phyloP scores from a whole-genome alignment of 2,797 vertebrate genomes.

The Sandelia bainsii region DNA sequence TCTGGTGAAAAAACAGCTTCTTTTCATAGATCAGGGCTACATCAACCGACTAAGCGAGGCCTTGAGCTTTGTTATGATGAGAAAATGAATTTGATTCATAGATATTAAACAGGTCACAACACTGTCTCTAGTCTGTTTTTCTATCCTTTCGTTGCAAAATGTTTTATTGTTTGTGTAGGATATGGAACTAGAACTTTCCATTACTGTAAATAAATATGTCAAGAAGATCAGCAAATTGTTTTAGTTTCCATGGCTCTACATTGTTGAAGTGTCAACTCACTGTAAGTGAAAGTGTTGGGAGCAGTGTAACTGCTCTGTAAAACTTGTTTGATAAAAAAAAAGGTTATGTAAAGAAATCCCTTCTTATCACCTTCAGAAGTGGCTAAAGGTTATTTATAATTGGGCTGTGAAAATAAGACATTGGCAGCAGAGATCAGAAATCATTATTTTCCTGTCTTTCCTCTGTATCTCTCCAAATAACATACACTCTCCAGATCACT shows the following conservation, averaged over 20 bases:
- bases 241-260: not conserved
- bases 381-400: constrained; percentile 1
- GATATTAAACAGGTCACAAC: not conserved
- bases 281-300: not conserved
- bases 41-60: too few species aligned
- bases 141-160: too few species aligned
- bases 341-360: not conserved
- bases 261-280: not conserved
- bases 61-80: too few species aligned
- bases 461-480: not conserved
- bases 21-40: too few species aligned
- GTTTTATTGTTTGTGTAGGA: too few species aligned
- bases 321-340: not conserved
- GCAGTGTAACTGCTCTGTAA: not conserved
- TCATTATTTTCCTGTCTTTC: not conserved
- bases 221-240: too few species aligned
- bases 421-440: not conserved
- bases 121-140: too few species aligned
- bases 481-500: not conserved
- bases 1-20: not conserved
- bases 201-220: too few species aligned
- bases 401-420: not conserved
- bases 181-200: too few species aligned
- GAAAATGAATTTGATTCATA: not conserved
- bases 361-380: not conserved